phyloP scores from a whole-genome alignment of 2,888 invertebrate species.

The Luperina nickerlii region DNA sequence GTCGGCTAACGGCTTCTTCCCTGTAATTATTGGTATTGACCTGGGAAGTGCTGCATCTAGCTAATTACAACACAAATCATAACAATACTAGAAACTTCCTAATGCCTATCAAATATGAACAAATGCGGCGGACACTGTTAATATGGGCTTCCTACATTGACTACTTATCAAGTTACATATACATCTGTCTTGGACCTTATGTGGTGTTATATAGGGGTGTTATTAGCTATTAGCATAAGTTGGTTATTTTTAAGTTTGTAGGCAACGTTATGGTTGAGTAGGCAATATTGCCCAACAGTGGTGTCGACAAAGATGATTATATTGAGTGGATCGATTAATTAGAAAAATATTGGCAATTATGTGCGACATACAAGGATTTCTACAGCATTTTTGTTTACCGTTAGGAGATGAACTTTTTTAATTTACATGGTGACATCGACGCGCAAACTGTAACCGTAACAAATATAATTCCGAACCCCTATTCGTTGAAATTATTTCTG shows the following conservation, averaged over 20 bases:
- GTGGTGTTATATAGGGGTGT: rapidly evolving
- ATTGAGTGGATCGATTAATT: slow-evolving; percentile 43
- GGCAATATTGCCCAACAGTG: slow-evolving; percentile 50
- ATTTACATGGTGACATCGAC: no score
- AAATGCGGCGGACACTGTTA: slow-evolving; percentile 36
- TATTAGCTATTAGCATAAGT: no score
- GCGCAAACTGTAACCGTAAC: no score
- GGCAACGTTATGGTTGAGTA: slow-evolving; percentile 53
- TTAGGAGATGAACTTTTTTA: neutral
- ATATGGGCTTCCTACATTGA: slow-evolving; percentile 27
- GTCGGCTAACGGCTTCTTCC: neutral
- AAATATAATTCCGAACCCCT: no score
- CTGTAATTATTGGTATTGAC: slow-evolving; percentile 11
- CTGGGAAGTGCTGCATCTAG: slow-evolving; percentile 27
- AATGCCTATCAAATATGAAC: slow-evolving; percentile 35
- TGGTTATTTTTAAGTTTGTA: slow-evolving; percentile 10
- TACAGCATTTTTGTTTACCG: neutral
- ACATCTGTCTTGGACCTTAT: slow-evolving; percentile 18
- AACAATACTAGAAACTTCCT: slow-evolving; percentile 48
- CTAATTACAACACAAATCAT: slow-evolving; percentile 33
- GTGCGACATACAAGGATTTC: neutral
- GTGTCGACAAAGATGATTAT: slow-evolving; percentile 55
- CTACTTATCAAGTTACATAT: slow-evolving; percentile 15
- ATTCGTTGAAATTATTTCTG: no score
- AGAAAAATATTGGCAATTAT: slow-evolving; percentile 11